Base-by-base conservation (phyloP, 1,140 invertebrate species). In the Ceratina calcarata region DNA sequence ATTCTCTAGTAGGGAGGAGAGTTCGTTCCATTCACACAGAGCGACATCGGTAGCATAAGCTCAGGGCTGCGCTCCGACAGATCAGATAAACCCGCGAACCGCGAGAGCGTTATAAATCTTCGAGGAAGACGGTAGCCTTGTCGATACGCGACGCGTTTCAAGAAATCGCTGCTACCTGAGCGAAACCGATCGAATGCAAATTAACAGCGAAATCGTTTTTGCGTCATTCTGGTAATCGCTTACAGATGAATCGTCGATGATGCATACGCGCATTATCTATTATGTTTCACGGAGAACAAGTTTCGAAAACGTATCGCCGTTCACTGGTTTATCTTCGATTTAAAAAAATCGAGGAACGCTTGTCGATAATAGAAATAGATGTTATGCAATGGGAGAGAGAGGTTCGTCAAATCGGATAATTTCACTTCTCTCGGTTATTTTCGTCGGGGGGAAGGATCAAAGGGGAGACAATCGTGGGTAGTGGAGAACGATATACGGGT, bases 381-480 rank as follows among this genome's bases (percentile, higher is more conserved):
- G 51, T 67, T 58, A 16, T 20, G 64, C 20, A 58, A 75, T 6
- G n/a, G 10, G 12, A 67, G 32, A 75, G 53, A 37, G 20, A 13
- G 51, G 15, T 66, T 66, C 51, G 51, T 75, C 62, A 66, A 75
- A 75, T 58, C 51, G 49, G 10, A 66, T 57, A 67, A 76, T 67
- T 67, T 67, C 61, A 20, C 49, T 15, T 18, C 72, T 64, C 24
- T 16, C 53, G 65, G 24, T 49, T 61, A n/a, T 78, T 78, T 78
- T 78, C 22, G 24, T 45, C 60, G 55, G 55, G 49, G 69, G 18
- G 13, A 69, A 15, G 55, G 70, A 80, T 80, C 55, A 68, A 81
- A 78, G 82, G 51, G 72, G 78, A 69, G 73, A 76, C 66, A 51
- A 68, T 75, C 66, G 68, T 74, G 82, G 79, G 67, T 84, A 80